phyloP scores from a whole-genome alignment of 1,140 invertebrate genomes.

The Linepithema humile region DNA sequence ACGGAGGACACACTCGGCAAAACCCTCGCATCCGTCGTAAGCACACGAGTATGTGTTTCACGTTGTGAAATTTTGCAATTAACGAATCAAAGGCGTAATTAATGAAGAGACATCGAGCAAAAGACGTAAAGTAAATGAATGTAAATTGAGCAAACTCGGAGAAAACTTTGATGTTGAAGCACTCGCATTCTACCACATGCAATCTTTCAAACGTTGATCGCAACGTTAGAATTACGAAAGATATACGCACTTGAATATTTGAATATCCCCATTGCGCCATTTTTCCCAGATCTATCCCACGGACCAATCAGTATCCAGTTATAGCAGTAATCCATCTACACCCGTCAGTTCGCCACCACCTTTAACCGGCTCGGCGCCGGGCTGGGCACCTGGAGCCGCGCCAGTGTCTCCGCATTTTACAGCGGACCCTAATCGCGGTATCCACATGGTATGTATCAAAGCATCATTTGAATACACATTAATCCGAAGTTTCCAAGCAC shows the following conservation, averaged over 20 bases:
- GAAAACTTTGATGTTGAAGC: no score
- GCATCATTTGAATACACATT: background rate
- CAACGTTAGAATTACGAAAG: no score
- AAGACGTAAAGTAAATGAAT: no score
- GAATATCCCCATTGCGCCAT: background rate
- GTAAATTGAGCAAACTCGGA: no score
- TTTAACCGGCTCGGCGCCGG: constrained; percentile 86
- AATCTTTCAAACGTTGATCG: no score
- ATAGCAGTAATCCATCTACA: constrained; percentile 95
- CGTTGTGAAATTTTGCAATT: background rate
- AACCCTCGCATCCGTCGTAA: constrained; percentile 90
- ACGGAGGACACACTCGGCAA: constrained; percentile 91
- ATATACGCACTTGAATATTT: background rate
- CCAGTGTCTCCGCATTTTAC: constrained; percentile 85
- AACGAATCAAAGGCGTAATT: no score
- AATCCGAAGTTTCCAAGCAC: background rate
- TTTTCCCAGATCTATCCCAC: constrained; percentile 91
- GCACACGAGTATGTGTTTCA: constrained; percentile 77
- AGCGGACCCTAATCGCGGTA: constrained; percentile 83
- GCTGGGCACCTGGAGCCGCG: constrained; percentile 85
- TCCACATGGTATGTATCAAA: constrained; percentile 84
- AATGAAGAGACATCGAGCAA: no score
- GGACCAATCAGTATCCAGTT: constrained; percentile 94
- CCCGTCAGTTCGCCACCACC: constrained; percentile 94
- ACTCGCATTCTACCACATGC: no score